Base-by-base conservation (phyloP, 92 coral and sea anemone species). In the Zoanthus sansibaricus region DNA sequence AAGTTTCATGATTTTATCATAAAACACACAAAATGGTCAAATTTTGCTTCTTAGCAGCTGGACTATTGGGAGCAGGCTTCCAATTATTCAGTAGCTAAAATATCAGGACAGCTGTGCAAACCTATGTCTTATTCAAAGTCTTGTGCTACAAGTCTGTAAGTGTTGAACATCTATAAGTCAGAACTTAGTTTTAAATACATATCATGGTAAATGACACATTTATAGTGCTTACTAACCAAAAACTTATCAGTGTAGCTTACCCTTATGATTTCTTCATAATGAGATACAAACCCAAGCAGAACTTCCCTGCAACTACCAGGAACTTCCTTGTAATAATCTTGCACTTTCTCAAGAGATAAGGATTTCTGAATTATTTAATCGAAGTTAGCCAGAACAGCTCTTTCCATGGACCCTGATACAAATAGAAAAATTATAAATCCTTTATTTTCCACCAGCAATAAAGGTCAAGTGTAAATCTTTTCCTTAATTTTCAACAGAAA, bases 221-320 rank as follows among this genome's bases (percentile, higher is more conserved):
- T 33, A 33, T 3, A 33, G 42, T 33, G 42, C 42, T 33, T 33
- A n/a, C 42, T 33, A 33, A 33, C 3, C 42, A 33, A 33, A 33
- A 33, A 33, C 42, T 33, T 33, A 33, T 33, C 42, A 33, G 42
- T 33, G 47, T 15, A 33, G 62, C 89, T 67, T 87, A 87, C 87
- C 90, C 8, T 71, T 73, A 69, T 52, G 12, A 87, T 18, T 25
- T 79, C 87, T 80, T 87, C 90, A 71, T 87, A 87, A 72, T 87
- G 82, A 14, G 79, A 47, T 31, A 87, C 82, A 72, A 21, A 87
- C 79, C 74, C 82, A 17, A 87, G 79, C 12, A 87, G 79, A 79
- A 71, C 46, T 49, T 55, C 80, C 25, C 86, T 56, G 69, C 86
- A 64, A 64, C 78, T 33, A 0, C 16, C 74, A 32, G 87, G 90